Conservation (phyloP, 1,140 invertebrate genomes). For the Harpegnathos saltator region DNA sequence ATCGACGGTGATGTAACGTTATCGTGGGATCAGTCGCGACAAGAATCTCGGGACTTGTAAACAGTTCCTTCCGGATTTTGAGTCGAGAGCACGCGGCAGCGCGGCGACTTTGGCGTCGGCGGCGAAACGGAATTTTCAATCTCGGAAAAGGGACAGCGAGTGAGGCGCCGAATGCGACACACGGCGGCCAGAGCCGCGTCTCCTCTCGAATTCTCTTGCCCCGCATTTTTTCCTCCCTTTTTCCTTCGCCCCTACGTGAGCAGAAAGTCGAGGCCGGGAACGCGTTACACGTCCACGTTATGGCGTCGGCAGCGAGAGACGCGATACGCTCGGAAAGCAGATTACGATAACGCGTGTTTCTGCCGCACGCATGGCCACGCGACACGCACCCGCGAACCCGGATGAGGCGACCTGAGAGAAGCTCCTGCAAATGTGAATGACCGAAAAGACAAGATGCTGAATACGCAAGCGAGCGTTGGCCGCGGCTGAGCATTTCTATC, state of each 20-base stretch:
- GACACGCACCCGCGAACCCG: neutral
- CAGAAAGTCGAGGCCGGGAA: slow-evolving; percentile 56
- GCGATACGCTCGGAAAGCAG: slow-evolving; percentile 69
- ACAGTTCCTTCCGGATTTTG: slow-evolving; percentile 2
- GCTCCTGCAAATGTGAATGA: slow-evolving; percentile 52
- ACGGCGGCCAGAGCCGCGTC: neutral
- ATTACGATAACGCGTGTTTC: slow-evolving; percentile 66
- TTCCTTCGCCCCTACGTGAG: slow-evolving; percentile 52
- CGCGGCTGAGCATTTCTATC: neutral
- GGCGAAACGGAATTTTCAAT: slow-evolving; percentile 53
- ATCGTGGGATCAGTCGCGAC: neutral
- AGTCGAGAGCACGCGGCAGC: neutral
- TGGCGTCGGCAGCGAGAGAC: slow-evolving; percentile 6
- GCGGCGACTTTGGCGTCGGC: neutral
- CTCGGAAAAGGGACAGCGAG: slow-evolving; percentile 23
- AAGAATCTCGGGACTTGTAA: neutral
- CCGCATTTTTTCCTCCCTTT: neutral
- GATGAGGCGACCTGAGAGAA: neutral
- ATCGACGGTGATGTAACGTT: neutral
- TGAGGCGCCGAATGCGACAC: neutral
- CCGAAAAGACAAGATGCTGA: slow-evolving; percentile 40
- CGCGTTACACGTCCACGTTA: no score
- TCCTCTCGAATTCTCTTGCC: slow-evolving; percentile 36
- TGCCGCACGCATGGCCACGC: slow-evolving; percentile 12
- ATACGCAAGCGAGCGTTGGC: slow-evolving; percentile 42